A percentile compares a stretch with the other conserved stretches of the same genome.
Evolutionary conservation across 2,113 vertebrate species (phyloP).

Genomic region (Jaculus jaculus): DNA sequence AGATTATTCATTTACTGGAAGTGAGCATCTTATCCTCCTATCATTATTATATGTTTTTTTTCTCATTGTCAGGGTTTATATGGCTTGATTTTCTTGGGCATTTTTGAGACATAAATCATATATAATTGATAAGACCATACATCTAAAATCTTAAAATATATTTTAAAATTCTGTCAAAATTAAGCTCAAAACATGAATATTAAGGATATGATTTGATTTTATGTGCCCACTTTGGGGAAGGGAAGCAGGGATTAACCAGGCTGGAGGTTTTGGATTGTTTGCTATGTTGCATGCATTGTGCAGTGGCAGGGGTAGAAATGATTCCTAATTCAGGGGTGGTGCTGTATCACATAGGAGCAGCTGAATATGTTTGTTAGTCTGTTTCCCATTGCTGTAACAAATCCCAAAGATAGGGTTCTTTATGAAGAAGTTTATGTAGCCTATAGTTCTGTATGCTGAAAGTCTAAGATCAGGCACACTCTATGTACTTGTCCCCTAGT

Average conservation of each 20-base stretch:
- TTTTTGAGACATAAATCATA: not conserved
- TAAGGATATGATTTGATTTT: constrained; percentile 12
- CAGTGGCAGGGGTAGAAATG: too few relatives aligned
- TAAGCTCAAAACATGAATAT: not conserved
- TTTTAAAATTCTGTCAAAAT: not conserved
- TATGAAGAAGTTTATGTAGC: not conserved
- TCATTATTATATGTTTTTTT: not conserved
- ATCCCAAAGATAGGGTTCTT: not conserved
- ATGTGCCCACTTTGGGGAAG: not conserved
- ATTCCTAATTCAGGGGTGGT: not conserved
- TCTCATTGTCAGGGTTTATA: not conserved
- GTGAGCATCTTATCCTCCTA: not conserved
- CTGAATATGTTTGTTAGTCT: too few relatives aligned
- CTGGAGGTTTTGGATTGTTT: constrained; percentile 45
- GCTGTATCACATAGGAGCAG: not conserved
- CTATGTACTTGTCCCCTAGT: not conserved
- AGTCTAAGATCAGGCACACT: not conserved
- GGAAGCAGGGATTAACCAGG: constrained; percentile 27
- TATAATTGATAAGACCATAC: not conserved
- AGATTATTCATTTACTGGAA: not conserved
- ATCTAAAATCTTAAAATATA: not conserved
- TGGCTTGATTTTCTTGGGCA: constrained; percentile 12
- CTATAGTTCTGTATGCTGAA: not conserved
- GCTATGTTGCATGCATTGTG: not conserved
- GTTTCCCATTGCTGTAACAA: not conserved